phyloP scores from a whole-genome alignment of 2,113 vertebrate species.

The Eudyptes chrysolophus region DNA sequence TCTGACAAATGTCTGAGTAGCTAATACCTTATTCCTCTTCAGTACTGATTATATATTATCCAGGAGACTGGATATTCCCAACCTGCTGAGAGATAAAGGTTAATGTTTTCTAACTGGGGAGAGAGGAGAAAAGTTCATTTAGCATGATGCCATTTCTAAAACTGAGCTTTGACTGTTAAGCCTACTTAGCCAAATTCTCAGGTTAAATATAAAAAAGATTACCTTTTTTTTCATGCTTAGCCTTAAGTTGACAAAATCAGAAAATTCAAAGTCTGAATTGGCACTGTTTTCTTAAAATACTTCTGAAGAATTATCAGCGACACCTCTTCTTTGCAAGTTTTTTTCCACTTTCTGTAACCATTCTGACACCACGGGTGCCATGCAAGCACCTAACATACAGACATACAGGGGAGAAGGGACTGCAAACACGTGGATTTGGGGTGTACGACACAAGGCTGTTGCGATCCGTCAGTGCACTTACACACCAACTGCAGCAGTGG shows the following conservation, averaged over 20 bases:
- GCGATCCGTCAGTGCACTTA: neutral
- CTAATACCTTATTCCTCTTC: neutral
- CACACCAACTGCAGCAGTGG: neutral
- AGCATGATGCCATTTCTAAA: neutral
- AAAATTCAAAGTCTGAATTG: neutral
- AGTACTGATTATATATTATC: neutral
- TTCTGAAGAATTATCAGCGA: neutral
- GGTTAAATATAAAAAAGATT: slow-evolving; percentile 20
- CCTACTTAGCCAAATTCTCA: neutral
- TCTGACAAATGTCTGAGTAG: neutral
- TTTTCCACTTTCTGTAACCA: neutral
- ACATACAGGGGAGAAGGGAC: neutral
- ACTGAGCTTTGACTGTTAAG: neutral
- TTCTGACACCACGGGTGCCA: neutral
- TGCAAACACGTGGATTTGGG: neutral
- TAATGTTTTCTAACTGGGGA: neutral
- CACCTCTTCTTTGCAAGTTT: neutral
- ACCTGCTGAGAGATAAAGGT: neutral
- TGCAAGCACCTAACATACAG: neutral
- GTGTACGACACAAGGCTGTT: neutral
- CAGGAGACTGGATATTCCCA: neutral
- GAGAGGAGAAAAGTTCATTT: neutral
- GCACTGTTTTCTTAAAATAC: neutral
- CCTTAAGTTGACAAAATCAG: slow-evolving; percentile 2
- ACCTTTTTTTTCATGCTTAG: neutral